Base-by-base conservation (phyloP, 2,888 invertebrate genomes). In the Drosophila suboccidentalis region DNA sequence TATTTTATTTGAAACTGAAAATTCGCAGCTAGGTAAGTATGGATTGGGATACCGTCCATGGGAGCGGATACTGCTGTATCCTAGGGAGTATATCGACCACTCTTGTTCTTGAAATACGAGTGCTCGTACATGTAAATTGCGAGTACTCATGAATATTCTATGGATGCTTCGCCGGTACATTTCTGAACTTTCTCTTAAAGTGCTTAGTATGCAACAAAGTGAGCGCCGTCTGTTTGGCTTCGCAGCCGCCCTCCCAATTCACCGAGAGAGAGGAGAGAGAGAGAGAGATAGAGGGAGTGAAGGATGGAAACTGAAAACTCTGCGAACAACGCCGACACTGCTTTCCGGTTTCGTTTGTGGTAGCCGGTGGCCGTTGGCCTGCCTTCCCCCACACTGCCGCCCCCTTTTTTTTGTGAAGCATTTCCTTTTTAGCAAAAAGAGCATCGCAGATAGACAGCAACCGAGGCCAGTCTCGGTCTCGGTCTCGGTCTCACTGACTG, bases 381-480 rank as follows among this genome's bases (percentile, higher is more conserved):
- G 17, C 1, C 41, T 22, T n/a, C 38, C 11, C 34, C 17, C 4
- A 3, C 38, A 29, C 34, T 22, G 29, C 19, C 61, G 70, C 43
- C 61, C 46, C 39, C 3, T 29, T 39, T 62, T 71, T 71, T 77
- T 72, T 62, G 57, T 51, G 26, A 19, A 66, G 80, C 76, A 75
- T 75, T 77, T 77, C 65, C 76, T 80, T 79, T 79, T 80, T 71
- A 60, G 62, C 76, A 22, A 75, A 79, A 79, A 75, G 61, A 65
- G 55, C 80, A 79, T 54, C 80, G 34, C 54, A 26, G 47, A 49
- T 29, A 50, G 54, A 50, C 61, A 39, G 26, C 46, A 11, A 43
- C 38, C 34, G 62, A 44, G 73, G 19, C 54, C 59, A 63, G 54
- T 51, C 60, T 41, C 39, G 50, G 38, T 26, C 22, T 22, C 34